Conservation (phyloP, 2,797 vertebrate species). For the Anguilla obscura region DNA sequence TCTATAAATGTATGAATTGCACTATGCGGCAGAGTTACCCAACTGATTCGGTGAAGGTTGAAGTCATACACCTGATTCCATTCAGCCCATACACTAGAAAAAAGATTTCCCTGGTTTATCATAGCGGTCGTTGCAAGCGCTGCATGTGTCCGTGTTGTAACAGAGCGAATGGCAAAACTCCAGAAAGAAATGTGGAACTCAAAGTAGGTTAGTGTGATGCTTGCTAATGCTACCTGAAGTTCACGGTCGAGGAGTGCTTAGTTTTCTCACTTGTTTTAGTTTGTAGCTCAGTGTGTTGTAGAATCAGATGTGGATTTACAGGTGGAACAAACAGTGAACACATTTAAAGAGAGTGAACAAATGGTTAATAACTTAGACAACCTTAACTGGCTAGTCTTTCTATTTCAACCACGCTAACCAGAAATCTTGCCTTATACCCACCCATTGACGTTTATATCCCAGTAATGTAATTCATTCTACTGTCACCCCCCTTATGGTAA, state of each 20-base stretch:
- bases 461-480: conserved; percentile 22
- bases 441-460: conserved; percentile 35
- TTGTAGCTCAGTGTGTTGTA: background rate
- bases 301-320: background rate
- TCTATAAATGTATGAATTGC: background rate
- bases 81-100: background rate
- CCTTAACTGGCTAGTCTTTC: background rate
- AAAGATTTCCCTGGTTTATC: background rate
- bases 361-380: background rate
- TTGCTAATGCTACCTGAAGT: background rate
- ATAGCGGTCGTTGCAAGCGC: background rate
- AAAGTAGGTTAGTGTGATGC: background rate
- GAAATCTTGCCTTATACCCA: background rate
- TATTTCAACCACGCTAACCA: background rate
- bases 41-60: background rate
- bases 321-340: background rate
- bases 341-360: background rate
- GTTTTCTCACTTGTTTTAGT: background rate
- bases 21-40: background rate
- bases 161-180: no score
- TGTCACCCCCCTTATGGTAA: conserved; percentile 45
- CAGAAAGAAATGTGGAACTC: background rate
- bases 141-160: background rate
- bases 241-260: background rate
- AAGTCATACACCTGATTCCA: background rate